A percentile compares a stretch with the other conserved stretches of the same genome.
Evolutionary conservation across 2,113 vertebrate genomes (phyloP).

Genomic region (Vombatus ursinus): DNA sequence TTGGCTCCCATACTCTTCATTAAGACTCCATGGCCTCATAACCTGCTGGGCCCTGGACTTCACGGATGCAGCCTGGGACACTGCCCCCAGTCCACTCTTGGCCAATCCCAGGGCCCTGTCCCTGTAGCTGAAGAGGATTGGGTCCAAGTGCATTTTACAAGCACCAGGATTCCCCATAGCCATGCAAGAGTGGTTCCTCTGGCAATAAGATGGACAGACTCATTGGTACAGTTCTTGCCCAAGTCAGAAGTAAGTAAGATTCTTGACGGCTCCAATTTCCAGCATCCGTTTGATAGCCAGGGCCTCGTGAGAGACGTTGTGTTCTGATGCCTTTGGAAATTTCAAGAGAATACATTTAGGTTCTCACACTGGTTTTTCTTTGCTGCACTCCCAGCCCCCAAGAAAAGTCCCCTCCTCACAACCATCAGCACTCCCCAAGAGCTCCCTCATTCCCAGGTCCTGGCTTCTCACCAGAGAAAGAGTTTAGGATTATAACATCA

Average conservation of each 20-base stretch:
- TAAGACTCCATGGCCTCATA: neutral
- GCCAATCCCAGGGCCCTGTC: neutral
- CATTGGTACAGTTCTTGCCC: neutral
- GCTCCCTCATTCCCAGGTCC: neutral
- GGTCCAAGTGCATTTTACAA: neutral
- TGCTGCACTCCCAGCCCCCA: neutral
- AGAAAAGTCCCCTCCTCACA: neutral
- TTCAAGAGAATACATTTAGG: slow-evolving; percentile 17
- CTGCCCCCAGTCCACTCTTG: neutral
- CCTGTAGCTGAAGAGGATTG: neutral
- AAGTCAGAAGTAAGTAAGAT: slow-evolving; percentile 85
- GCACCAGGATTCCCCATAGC: slow-evolving; percentile 21
- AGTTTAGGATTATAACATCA: neutral
- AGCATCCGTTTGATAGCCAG: slow-evolving; percentile 86
- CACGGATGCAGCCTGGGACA: neutral
- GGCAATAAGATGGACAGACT: neutral
- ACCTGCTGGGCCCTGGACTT: neutral
- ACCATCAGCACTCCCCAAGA: neutral
- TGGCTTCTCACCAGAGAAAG: neutral
- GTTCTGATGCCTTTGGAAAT: slow-evolving; percentile 76
- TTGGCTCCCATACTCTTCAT: neutral
- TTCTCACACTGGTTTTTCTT: neutral
- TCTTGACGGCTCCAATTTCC: slow-evolving; percentile 83
- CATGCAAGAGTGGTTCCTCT: neutral
- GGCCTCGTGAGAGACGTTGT: slow-evolving; percentile 85